phyloP scores from a whole-genome alignment of 2,797 vertebrate genomes.

The Scyliorhinus canicula region DNA sequence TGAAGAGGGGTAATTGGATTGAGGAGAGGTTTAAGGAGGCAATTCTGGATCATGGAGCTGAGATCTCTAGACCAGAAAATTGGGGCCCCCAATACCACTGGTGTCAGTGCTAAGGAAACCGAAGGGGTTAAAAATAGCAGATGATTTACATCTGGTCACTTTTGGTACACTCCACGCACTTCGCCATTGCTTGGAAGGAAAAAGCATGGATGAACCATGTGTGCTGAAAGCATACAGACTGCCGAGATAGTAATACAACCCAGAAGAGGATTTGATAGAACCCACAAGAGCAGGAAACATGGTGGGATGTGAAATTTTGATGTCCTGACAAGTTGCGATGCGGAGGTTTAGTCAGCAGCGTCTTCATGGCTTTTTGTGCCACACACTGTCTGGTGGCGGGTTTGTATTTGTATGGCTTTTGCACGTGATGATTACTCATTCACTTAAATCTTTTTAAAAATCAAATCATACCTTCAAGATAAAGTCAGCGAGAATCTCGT shows the following conservation, averaged over 20 bases:
- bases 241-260: no score
- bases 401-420: background rate
- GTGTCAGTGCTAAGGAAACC: no score
- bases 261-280: no score
- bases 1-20: background rate
- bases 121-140: background rate
- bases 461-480: background rate
- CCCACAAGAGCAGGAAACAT: no score
- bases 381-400: background rate
- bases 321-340: no score
- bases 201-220: no score
- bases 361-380: background rate
- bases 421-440: background rate
- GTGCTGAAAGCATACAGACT: no score
- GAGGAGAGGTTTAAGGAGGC: background rate
- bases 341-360: no score
- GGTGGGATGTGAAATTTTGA: no score
- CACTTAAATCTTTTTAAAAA: background rate
- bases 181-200: no score
- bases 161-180: no score
- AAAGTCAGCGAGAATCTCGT: background rate
- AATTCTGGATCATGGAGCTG: background rate
- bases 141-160: no score
- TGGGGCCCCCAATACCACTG: background rate
- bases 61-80: background rate